Evolutionary conservation across 1,140 invertebrate genomes (phyloP), one percentile per base, ranked within the genome.

Genomic region (Penaeus chinensis): DNA sequence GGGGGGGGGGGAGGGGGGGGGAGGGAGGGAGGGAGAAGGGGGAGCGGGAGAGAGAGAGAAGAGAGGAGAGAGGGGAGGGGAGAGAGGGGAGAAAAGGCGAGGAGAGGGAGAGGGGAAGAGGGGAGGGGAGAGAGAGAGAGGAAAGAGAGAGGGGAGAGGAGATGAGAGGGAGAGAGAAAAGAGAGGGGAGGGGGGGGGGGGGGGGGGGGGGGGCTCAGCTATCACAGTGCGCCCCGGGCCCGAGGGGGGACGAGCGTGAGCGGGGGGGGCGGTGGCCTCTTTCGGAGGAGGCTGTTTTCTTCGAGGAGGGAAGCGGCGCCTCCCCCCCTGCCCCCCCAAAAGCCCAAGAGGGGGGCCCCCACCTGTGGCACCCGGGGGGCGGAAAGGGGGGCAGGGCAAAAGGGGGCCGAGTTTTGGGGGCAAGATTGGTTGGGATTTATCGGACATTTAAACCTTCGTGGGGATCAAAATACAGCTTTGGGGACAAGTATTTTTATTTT

Each of bases 151-250:
- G 27, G 66, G 13, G 32, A 32, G 32, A 32, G 2, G 32, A 32
- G 32, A 32, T n/a, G 32, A 32, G 32, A 32, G 32, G 2, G 32
- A 32, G 32, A 32, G 32, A 32, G 32, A 32, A 2, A 32, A 2
- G 32, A 2, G 32, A 2, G 32, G 32, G 32, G 32, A 2, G 32
- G 2, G 32, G 2, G 32, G 32, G 32, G 2, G 32, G 2, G 32
- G 32, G 32, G 2, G 32, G 2, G 32, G 32, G 32, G 32, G 32
- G 60, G 22, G 54, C 32, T 5, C 18, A 8, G 19, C 69, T 87
- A 87, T 82, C 71, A 87, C 85, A n/a, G 85, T 87, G 69, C 85
- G 80, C 42, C 80, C 85, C 7, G 85, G 85, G n/a, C n/a, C n/a
- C 24, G 85, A 87, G 80, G 83, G 80, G 83, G 85, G 79, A 87